phyloP scores from a whole-genome alignment of 2,797 vertebrate genomes.

The Anas georgica region DNA sequence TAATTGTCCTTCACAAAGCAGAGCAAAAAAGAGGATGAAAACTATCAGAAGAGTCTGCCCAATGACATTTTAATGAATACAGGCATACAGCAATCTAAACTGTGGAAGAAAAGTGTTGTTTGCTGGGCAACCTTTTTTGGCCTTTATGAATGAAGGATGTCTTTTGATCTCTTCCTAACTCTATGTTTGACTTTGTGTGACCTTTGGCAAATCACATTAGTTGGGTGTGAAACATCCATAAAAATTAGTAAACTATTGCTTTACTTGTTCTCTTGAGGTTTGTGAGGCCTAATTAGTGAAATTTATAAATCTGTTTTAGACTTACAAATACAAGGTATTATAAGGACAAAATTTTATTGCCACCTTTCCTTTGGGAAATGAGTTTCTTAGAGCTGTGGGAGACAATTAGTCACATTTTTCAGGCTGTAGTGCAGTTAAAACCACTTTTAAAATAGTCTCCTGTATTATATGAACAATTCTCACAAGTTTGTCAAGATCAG shows the following conservation, averaged over 20 bases:
- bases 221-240: neutral
- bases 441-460: neutral
- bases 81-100: neutral
- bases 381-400: slow-evolving; percentile 1
- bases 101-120: neutral
- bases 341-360: slow-evolving; percentile 39
- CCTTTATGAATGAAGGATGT: neutral
- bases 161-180: neutral
- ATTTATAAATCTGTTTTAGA: slow-evolving; percentile 34
- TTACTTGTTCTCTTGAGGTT: slow-evolving; percentile 31
- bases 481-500: neutral
- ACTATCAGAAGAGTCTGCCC: neutral
- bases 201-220: slow-evolving; percentile 11
- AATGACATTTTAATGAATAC: neutral
- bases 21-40: neutral
- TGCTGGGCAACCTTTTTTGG: neutral
- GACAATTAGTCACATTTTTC: slow-evolving; percentile 40
- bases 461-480: neutral
- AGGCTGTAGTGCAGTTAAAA: neutral
- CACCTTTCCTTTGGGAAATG: slow-evolving; percentile 18
- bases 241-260: slow-evolving; percentile 40
- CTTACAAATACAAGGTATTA: neutral
- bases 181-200: slow-evolving; percentile 18
- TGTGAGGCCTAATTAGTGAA: slow-evolving; percentile 43
- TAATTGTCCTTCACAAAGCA: neutral